These are phyloP conservation scores for Thelaira solivaga DNA, from an alignment of 2,888 invertebrate species.

Conservation along the genomic window DNA sequence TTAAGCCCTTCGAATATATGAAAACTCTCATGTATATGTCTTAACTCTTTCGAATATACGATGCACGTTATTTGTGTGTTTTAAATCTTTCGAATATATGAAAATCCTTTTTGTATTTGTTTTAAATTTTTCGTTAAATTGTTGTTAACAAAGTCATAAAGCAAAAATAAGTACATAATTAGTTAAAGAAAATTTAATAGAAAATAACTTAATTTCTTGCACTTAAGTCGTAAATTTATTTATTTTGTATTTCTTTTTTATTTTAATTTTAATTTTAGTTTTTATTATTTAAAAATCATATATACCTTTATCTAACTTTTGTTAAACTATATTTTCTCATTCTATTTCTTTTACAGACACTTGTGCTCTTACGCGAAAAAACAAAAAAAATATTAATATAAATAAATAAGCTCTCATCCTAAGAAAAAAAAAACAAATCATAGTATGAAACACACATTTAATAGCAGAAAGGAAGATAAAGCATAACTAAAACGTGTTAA, in stretches of 20 bases:
- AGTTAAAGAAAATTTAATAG: no score
- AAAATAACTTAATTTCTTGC: background rate
- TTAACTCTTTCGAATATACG: no score
- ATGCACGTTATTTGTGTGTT: no score
- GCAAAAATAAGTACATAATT: background rate
- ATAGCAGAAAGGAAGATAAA: slow-evolving; percentile 10
- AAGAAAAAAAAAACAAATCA: slow-evolving; percentile 6
- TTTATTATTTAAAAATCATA: background rate
- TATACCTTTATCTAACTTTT: slow-evolving; percentile 44
- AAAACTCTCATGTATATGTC: no score
- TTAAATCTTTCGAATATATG: no score
- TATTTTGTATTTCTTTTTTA: background rate
- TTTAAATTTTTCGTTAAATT: no score
- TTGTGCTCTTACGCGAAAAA: slow-evolving; percentile 16
- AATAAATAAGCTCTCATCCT: background rate
- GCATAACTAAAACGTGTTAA: background rate
- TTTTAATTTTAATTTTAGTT: background rate
- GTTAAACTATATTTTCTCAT: slow-evolving; percentile 38
- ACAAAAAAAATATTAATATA: background rate
- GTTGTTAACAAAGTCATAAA: no score
- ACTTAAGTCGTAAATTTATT: no score
- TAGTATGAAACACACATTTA: background rate
- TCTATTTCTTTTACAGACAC: slow-evolving; percentile 51
- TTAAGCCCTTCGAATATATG: no score
- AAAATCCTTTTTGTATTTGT: no score